phyloP scores from a whole-genome alignment of 2,888 invertebrate genomes.

The Dromius quadrimaculatus region DNA sequence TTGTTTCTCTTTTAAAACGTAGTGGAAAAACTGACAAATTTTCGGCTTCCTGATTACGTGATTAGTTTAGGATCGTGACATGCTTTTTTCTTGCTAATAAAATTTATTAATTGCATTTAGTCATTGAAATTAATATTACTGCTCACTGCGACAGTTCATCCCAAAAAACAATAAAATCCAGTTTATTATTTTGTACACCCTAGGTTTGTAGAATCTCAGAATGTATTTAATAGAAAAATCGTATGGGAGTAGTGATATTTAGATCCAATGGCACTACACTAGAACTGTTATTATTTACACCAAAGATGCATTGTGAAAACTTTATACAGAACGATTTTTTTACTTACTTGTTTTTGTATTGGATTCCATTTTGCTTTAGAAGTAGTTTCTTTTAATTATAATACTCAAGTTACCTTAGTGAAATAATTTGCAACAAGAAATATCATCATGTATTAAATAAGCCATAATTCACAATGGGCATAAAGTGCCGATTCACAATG shows the following conservation, averaged over 20 bases:
- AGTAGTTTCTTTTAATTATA: constrained; percentile 38
- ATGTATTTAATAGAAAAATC: constrained; percentile 17
- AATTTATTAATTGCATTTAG: constrained; percentile 45
- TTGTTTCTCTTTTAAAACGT: constrained; percentile 46
- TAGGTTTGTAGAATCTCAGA: constrained; percentile 18
- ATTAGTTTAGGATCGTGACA: constrained; percentile 49
- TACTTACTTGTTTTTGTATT: constrained; percentile 40
- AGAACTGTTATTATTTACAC: constrained; percentile 40
- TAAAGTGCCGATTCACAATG: no score
- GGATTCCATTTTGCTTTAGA: constrained; percentile 49
- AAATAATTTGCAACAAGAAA: constrained; percentile 47
- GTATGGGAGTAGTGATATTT: constrained; percentile 41
- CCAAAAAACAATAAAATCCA: constrained; percentile 21
- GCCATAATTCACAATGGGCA: no score
- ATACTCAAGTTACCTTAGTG: constrained; percentile 46
- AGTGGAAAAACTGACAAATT: constrained; percentile 45
- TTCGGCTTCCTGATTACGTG: constrained; percentile 50
- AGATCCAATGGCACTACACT: constrained; percentile 41
- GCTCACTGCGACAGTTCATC: constrained; percentile 19
- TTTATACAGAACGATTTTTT: constrained; percentile 37
- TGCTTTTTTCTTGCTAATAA: constrained; percentile 49
- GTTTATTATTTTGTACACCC: constrained; percentile 23
- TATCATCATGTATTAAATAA: no score
- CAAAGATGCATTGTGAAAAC: constrained; percentile 49
- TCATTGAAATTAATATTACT: constrained; percentile 37